Percentiles rank a stretch among this genome's conserved stretches.
phyloP scores from a whole-genome alignment of 2,113 vertebrate species.

The crab-eating macaque (Macaca fascicularis) region T2T-MFA8v1.1 NC_088394.1:84872001-84872500 shows the following conservation, averaged over 20 bases:
- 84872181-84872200: background rate
- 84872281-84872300: fast-evolving
- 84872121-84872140: background rate
- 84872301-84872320: fast-evolving
- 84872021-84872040: background rate
- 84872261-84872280: fast-evolving
- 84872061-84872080: too few relatives aligned
- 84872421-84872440: too few relatives aligned
- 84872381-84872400: background rate
- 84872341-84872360: fast-evolving
- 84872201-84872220: background rate
- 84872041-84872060: too few relatives aligned
- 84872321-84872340: fast-evolving
- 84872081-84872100: too few relatives aligned
- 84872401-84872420: fast-evolving
- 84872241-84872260: fast-evolving
- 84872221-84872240: fast-evolving
- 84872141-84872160: fast-evolving
- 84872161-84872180: fast-evolving
- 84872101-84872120: fast-evolving
- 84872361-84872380: background rate
- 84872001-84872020: background rate
- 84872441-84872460: fast-evolving
- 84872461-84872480: background rate
- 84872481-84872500: background rate